Conservation (phyloP, 1,140 invertebrate genomes). For the Lineus longissimus region DNA sequence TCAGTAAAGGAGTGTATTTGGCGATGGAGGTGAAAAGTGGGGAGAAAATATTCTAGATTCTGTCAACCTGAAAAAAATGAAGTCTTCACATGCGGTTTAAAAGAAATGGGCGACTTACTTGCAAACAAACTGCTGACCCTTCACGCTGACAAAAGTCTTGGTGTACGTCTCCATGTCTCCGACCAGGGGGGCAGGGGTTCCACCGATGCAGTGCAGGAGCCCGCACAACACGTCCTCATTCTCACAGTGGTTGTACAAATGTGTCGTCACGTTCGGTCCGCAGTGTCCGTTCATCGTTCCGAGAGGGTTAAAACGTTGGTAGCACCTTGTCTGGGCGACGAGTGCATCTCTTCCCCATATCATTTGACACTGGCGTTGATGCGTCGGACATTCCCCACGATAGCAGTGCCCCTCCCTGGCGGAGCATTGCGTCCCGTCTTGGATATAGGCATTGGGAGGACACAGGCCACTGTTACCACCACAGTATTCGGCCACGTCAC, state of each 20-base stretch:
- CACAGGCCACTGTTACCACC: constrained; percentile 81
- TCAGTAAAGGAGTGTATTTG: too few species aligned
- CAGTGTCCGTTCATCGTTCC: constrained; percentile 91
- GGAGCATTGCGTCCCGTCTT: constrained; percentile 82
- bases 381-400: constrained; percentile 83
- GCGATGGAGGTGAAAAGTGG: too few species aligned
- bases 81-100: too few species aligned
- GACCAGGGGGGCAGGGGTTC: constrained; percentile 69
- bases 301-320: constrained; percentile 88
- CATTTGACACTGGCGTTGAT: constrained; percentile 78
- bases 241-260: constrained; percentile 76
- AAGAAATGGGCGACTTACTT: too few species aligned
- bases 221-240: constrained; percentile 82
- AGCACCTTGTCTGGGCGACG: constrained; percentile 79
- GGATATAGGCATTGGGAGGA: constrained; percentile 80
- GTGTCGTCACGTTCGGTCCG: constrained; percentile 72
- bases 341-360: constrained; percentile 82
- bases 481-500: constrained; percentile 90
- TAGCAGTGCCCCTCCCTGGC: constrained; percentile 76
- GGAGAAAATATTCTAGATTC: too few species aligned
- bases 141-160: constrained; percentile 79
- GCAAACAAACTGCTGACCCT: constrained; percentile 83
- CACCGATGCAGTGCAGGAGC: constrained; percentile 83
- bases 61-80: too few species aligned
- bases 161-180: constrained; percentile 74